Base-by-base conservation (phyloP, 1,140 invertebrate species). In the Drosophila mojavensis region DNA sequence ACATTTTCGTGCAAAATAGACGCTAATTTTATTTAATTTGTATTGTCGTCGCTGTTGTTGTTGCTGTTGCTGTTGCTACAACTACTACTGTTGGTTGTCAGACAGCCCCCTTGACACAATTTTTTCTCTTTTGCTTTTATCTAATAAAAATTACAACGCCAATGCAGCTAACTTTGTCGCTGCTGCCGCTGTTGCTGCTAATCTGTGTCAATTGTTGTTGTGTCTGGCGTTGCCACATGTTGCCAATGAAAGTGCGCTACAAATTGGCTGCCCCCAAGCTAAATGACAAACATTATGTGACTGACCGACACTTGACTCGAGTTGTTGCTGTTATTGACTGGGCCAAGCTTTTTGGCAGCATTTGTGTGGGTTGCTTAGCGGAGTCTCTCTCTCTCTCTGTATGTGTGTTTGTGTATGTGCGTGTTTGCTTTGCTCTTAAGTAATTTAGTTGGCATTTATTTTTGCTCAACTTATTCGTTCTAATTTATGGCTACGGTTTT, bases 1-100 rank as follows among this genome's bases (percentile, higher is more conserved):
- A 69, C 70, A 80, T 69, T 88, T 82, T 75, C 63, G 83, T 86
- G 79, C 77, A 88, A 89, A 86, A 78, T 78, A 70, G 73, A 89
- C 84, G 80, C 84, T 83, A 88, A 88, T 88, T 88, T 88, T 58
- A 89, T 89, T 84, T 89, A 88, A 88, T 88, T 88, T 88, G 59
- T 60, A 75, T 80, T 81, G 69, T 79, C 67, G 56, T 65, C 69
- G 61, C 48, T 63, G 28, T 41, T 41, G 47, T 50, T 70, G 39
- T 50, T 13, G n/a, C 36, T 30, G 24, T 43, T 60, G 56, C 10
- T 54, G 11, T 5, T 33, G 26, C 11, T 53, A 5, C 9, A 13
- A 36, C 33, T 39, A 39, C 3, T 39, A 9, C 41, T 53, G 30
- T 39, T 63, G 41, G 70, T 68, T 80, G 82, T 78, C 74, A 77